Percentiles rank a stretch among this genome's conserved stretches.
Conservation (phyloP, 2,888 invertebrate species). For the Ischnura elegans region DNA sequence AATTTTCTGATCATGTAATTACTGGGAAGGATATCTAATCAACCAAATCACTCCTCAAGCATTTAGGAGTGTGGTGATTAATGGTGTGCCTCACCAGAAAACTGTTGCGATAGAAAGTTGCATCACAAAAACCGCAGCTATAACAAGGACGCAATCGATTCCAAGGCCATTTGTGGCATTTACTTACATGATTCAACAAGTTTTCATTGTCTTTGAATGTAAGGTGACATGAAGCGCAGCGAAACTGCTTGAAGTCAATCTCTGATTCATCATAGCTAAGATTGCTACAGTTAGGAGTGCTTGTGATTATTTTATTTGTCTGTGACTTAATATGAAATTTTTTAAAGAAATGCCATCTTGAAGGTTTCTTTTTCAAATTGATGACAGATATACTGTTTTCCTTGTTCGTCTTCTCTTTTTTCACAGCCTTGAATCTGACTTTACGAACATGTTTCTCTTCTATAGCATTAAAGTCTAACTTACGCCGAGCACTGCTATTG, state of each 20-base stretch:
- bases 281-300: constrained; percentile 18
- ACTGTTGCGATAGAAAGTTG: constrained; percentile 43
- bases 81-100: constrained; percentile 40
- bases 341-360: not conserved
- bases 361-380: constrained; percentile 17
- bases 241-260: constrained; percentile 9
- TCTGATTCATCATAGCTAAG: not conserved
- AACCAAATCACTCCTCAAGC: constrained; percentile 6
- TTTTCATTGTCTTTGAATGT: not conserved
- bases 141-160: constrained; percentile 40
- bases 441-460: not conserved
- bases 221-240: constrained; percentile 32
- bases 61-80: constrained; percentile 55
- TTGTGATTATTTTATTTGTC: not conserved
- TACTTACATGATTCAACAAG: constrained; percentile 17
- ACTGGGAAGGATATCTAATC: constrained; percentile 23
- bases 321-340: not conserved
- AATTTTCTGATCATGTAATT: not conserved
- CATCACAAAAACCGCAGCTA: constrained; percentile 51
- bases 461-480: not conserved
- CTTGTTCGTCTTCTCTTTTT: not conserved
- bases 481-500: constrained; percentile 11
- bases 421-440: not conserved
- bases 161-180: constrained; percentile 50
- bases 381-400: not conserved